Conservation (phyloP, 1,140 invertebrate species). For the Diorhabda carinulata region DNA sequence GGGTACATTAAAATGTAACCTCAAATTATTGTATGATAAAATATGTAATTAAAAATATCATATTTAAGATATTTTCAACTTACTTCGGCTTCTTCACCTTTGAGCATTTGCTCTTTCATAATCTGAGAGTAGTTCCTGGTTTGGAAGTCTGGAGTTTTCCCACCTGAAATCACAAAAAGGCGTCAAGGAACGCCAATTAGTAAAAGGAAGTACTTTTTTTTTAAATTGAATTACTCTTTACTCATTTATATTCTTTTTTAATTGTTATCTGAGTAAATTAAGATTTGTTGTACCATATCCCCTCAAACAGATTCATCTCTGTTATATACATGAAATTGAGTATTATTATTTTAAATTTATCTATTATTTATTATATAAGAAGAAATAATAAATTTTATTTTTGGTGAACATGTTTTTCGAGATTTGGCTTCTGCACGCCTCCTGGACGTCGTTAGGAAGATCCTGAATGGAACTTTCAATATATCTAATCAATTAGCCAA, state of each 20-base stretch:
- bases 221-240: conserved; percentile 10
- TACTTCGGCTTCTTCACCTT: conserved; percentile 84
- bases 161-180: conserved; percentile 75
- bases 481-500: no score
- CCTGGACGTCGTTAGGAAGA: no score
- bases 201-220: conserved; percentile 20
- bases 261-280: not conserved
- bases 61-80: conserved; percentile 26
- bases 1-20: no score
- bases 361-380: no score
- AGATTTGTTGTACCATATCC: conserved; percentile 20
- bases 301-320: not conserved
- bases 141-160: conserved; percentile 94
- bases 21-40: no score
- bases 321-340: no score
- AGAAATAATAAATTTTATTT: no score
- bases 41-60: no score
- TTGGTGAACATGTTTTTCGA: no score
- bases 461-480: no score
- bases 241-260: conserved; percentile 8
- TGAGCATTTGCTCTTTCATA: conserved; percentile 90
- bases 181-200: conserved; percentile 37
- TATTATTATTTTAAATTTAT: no score
- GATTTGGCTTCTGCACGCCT: no score
- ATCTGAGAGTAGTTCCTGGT: conserved; percentile 94